Conservation (phyloP, 2,888 invertebrate genomes). For the Chelonus formosanus region DNA sequence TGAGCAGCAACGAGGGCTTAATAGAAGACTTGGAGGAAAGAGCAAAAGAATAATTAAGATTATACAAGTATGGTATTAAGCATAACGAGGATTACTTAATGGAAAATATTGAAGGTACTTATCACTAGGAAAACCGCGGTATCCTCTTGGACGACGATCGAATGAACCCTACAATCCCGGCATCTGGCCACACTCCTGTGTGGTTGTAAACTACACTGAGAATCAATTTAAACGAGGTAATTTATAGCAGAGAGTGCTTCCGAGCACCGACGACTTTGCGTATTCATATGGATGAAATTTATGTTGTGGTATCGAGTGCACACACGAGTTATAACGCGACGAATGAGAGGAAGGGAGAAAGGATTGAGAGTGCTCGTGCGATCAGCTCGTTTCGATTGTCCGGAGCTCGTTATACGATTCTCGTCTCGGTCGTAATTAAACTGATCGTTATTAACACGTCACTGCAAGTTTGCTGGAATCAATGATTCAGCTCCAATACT, state of each 20-base stretch:
- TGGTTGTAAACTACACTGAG: conserved; percentile 36
- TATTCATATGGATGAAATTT: conserved; percentile 37
- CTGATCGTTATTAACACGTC: conserved; percentile 35
- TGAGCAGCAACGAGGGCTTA: conserved; percentile 11
- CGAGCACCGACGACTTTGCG: conserved; percentile 35
- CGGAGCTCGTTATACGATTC: conserved; percentile 22
- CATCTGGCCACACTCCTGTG: conserved; percentile 10
- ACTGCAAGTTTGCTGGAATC: conserved; percentile 23
- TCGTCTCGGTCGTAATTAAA: conserved; percentile 33
- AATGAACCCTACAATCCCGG: conserved; percentile 18
- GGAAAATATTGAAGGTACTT: conserved; percentile 20
- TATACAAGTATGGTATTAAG: conserved; percentile 20
- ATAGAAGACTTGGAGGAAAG: conserved; percentile 21
- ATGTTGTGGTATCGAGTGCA: conserved; percentile 37
- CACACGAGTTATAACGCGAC: conserved; percentile 36
- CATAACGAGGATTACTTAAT: conserved; percentile 27
- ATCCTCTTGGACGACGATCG: conserved; percentile 22
- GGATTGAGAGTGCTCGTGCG: conserved; percentile 23
- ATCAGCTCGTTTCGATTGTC: conserved; percentile 22
- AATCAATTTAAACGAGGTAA: conserved; percentile 38
- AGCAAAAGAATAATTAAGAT: conserved; percentile 32
- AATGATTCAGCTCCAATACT: conserved; percentile 13
- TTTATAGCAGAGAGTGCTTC: conserved; percentile 37
- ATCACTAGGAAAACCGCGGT: conserved; percentile 22
- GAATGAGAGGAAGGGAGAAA: conserved; percentile 4